Conservation (phyloP, 1,140 invertebrate genomes). For the Wiebesia pumilae region DNA sequence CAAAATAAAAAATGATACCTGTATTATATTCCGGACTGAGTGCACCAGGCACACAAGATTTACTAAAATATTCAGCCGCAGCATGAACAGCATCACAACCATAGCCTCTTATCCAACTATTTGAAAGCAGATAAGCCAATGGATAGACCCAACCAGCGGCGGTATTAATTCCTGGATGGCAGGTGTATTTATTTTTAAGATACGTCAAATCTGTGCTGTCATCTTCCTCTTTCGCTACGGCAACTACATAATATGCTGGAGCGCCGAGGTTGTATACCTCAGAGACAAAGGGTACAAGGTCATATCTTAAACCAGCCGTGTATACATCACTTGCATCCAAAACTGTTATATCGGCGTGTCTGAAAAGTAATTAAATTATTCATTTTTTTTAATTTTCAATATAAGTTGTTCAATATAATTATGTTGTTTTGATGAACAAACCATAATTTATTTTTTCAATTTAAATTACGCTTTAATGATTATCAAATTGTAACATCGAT, state of each 20-base stretch:
- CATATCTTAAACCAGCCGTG: conserved; percentile 87
- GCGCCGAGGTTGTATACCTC: conserved; percentile 91
- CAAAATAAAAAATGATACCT: conserved; percentile 54
- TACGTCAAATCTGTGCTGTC: conserved; percentile 90
- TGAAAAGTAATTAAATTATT: conserved; percentile 54
- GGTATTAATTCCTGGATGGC: conserved; percentile 92
- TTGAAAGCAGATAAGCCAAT: conserved; percentile 93
- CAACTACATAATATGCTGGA: conserved; percentile 94
- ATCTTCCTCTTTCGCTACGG: conserved; percentile 92
- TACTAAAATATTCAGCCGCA: conserved; percentile 94
- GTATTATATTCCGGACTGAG: conserved; percentile 89
- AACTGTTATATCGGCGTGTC: conserved; percentile 88
- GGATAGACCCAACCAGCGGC: conserved; percentile 98
- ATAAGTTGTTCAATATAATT: not conserved
- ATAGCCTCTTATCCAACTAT: conserved; percentile 93
- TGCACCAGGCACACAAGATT: conserved; percentile 93
- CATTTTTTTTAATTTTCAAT: not conserved
- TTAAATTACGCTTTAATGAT: too few species aligned
- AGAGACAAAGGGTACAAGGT: conserved; percentile 90
- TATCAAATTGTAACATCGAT: too few species aligned
- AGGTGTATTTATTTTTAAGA: conserved; percentile 90
- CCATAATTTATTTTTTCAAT: too few species aligned
- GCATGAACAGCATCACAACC: conserved; percentile 92
- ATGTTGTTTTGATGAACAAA: too few species aligned
- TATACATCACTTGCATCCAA: conserved; percentile 96